Conservation (phyloP, 2,797 vertebrate genomes). For the Sylvia borin region DNA sequence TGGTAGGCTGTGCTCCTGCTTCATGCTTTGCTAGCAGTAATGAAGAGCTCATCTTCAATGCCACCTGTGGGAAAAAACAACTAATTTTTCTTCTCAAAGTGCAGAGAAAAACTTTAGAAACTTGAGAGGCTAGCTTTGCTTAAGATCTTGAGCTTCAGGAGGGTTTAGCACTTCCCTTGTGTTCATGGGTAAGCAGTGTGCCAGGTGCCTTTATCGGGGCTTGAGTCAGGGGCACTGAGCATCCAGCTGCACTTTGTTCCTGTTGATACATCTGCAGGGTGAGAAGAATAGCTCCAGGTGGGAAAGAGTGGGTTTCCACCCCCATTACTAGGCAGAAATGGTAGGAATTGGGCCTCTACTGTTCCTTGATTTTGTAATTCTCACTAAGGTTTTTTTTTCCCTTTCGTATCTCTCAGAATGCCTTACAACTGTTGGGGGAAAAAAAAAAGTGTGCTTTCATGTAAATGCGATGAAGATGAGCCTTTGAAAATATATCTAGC, state of each 20-base stretch:
- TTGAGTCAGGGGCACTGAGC: not conserved
- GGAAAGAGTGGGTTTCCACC: not conserved
- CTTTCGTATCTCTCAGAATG: slow-evolving; percentile 13
- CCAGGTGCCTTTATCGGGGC: not conserved
- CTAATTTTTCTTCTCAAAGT: not conserved
- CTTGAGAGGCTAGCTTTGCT: not conserved
- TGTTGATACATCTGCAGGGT: not conserved
- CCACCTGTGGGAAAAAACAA: not conserved
- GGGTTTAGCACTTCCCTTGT: not conserved
- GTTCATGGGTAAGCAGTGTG: not conserved
- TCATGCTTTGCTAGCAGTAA: not conserved
- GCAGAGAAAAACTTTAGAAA: not conserved
- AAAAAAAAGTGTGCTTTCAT: slow-evolving; percentile 37
- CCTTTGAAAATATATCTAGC: slow-evolving; percentile 47
- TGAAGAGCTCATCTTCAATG: not conserved
- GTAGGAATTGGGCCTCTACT: not conserved
- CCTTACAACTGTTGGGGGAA: not conserved
- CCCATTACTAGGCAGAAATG: not conserved
- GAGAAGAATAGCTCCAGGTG: not conserved
- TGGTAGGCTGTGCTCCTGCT: not conserved
- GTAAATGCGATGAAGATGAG: slow-evolving; percentile 22
- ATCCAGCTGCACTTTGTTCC: not conserved
- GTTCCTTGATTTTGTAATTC: not conserved
- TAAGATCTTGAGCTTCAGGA: not conserved
- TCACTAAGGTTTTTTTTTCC: not conserved